Evolutionary conservation across 2,113 vertebrate species (phyloP).

Genomic region (Heterochromis multidens): DNA sequence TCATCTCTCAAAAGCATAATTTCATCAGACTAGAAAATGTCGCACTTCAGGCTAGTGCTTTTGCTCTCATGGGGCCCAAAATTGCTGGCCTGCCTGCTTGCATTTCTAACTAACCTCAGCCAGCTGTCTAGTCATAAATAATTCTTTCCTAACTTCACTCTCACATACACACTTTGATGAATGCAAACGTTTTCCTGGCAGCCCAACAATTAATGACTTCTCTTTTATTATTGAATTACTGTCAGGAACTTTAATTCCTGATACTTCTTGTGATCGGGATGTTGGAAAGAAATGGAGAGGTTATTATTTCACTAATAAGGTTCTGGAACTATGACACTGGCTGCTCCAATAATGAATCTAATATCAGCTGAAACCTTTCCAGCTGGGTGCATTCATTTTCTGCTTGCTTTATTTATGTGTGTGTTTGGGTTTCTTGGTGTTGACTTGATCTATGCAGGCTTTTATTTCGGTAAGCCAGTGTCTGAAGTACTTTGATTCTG

Average conservation of each 20-base stretch:
- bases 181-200: background rate
- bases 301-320: background rate
- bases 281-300: background rate
- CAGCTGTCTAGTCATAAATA: background rate
- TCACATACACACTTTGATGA: conserved; percentile 2
- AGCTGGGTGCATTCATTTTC: background rate
- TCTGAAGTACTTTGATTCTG: background rate
- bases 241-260: background rate
- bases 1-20: background rate
- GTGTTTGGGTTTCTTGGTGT: background rate
- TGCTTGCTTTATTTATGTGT: background rate
- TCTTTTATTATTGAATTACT: background rate
- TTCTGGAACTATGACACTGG: background rate
- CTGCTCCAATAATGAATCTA: background rate
- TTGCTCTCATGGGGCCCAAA: background rate
- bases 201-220: conserved; percentile 5
- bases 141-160: background rate
- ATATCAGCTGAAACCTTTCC: background rate
- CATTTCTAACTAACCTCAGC: background rate
- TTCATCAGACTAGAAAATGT: background rate
- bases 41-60: background rate
- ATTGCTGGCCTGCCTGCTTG: background rate
- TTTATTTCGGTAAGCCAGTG: background rate
- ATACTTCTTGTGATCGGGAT: background rate
- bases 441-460: background rate